phyloP scores from a whole-genome alignment of 2,113 vertebrate species.

The Myrmecobius fasciatus region DNA sequence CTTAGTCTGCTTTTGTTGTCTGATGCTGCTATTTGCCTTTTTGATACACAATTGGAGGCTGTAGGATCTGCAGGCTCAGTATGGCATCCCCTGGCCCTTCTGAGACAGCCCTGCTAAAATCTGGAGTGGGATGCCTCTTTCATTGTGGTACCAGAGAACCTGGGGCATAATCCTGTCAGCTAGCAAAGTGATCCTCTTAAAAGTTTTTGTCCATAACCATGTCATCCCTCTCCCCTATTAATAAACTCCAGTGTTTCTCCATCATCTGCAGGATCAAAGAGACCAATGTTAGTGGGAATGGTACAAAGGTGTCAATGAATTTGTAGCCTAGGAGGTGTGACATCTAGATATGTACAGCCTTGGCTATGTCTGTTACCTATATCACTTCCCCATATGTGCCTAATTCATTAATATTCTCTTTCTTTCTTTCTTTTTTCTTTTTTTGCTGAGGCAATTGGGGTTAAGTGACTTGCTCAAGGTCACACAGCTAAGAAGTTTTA shows the following conservation, averaged over 20 bases:
- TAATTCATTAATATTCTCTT: background rate
- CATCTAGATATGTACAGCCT: background rate
- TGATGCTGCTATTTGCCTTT: background rate
- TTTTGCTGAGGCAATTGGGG: no score
- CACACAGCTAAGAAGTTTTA: no score
- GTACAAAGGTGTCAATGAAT: background rate
- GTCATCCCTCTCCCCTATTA: background rate
- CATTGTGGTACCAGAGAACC: background rate
- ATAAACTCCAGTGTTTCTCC: background rate
- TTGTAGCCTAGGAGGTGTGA: background rate
- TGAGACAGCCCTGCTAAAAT: background rate
- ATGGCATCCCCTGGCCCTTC: background rate
- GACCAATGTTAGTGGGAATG: background rate
- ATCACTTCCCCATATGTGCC: background rate
- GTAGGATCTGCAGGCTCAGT: background rate
- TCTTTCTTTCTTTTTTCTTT: no score
- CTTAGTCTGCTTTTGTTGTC: background rate
- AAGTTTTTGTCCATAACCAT: background rate
- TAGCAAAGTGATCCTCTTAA: background rate
- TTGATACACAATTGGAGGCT: background rate
- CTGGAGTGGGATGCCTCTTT: background rate
- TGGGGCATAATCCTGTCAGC: background rate
- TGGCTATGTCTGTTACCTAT: background rate
- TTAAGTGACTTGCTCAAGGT: no score
- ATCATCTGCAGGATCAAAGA: background rate